Conservation (phyloP, 1,140 invertebrate genomes). For the Radopholus similis region DNA sequence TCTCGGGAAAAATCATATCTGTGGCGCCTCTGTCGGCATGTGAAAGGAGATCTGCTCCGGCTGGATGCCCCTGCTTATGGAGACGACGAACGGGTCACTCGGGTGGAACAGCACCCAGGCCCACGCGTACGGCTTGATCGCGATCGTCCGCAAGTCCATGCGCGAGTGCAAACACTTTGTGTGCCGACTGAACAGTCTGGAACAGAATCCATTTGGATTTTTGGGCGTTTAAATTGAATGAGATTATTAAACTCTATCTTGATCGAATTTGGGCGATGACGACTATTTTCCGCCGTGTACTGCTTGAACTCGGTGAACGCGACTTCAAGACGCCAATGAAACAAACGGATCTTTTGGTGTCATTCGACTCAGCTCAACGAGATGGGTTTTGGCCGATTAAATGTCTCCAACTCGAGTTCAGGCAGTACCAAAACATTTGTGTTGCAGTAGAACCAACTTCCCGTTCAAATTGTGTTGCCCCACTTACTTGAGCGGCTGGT, state of each 20-base stretch:
- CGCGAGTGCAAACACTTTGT: conserved; percentile 24
- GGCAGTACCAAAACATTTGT: background rate
- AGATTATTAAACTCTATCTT: no score
- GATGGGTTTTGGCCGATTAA: no score
- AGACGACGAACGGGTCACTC: conserved; percentile 32
- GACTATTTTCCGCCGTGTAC: no score
- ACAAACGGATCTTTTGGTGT: background rate
- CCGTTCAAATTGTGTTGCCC: background rate
- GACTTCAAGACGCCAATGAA: no score
- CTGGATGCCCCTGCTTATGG: conserved; percentile 4
- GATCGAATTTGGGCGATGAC: no score
- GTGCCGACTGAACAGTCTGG: conserved; percentile 31
- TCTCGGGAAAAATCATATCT: no score
- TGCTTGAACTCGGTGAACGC: no score
- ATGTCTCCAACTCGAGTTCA: conserved; percentile 3
- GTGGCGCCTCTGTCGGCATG: background rate
- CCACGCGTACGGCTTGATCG: background rate
- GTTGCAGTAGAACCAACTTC: background rate
- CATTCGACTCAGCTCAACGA: conserved; percentile 10
- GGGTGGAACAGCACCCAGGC: conserved; percentile 26
- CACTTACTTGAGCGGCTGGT: conserved; percentile 17
- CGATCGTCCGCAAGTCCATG: conserved; percentile 21
- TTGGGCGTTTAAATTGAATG: background rate
- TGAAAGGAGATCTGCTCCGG: conserved; percentile 9
- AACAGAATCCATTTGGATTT: conserved; percentile 11